phyloP scores from a whole-genome alignment of 1,140 invertebrate genomes.

The Dufourea novaeangliae region DNA sequence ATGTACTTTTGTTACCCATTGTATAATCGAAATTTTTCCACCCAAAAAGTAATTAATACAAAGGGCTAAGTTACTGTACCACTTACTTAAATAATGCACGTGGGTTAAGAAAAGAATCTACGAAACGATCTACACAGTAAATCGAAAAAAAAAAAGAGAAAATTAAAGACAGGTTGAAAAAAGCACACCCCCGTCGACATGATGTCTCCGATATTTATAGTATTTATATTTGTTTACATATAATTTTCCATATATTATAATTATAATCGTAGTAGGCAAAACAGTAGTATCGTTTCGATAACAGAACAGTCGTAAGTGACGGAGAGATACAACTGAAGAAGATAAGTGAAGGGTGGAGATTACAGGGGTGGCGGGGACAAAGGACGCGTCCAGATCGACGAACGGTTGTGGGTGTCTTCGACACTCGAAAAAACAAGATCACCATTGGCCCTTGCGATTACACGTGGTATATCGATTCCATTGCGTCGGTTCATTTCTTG shows the following conservation, averaged over 20 bases:
- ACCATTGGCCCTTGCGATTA: constrained; percentile 58
- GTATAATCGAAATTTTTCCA: no score
- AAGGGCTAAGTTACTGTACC: no score
- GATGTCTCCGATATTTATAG: constrained; percentile 63
- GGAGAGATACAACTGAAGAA: constrained; percentile 9
- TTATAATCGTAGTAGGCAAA: constrained; percentile 68
- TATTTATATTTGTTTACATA: constrained; percentile 72
- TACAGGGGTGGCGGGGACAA: neutral
- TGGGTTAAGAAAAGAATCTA: no score
- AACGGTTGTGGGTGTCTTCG: constrained; percentile 52
- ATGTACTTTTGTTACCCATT: no score
- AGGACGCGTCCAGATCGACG: constrained; percentile 43
- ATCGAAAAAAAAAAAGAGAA: neutral
- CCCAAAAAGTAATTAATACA: no score
- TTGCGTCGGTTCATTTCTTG: neutral
- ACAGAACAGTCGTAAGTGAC: constrained; percentile 50
- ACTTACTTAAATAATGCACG: no score
- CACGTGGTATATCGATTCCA: constrained; percentile 6
- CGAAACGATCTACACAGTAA: neutral
- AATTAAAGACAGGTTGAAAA: neutral
- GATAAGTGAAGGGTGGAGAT: constrained; percentile 21
- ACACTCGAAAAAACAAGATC: constrained; percentile 70
- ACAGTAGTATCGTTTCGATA: constrained; percentile 68
- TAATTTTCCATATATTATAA: constrained; percentile 70
- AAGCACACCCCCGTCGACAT: neutral